Conservation (phyloP, 2,113 vertebrate species). For the Oceanodroma tethys region DNA sequence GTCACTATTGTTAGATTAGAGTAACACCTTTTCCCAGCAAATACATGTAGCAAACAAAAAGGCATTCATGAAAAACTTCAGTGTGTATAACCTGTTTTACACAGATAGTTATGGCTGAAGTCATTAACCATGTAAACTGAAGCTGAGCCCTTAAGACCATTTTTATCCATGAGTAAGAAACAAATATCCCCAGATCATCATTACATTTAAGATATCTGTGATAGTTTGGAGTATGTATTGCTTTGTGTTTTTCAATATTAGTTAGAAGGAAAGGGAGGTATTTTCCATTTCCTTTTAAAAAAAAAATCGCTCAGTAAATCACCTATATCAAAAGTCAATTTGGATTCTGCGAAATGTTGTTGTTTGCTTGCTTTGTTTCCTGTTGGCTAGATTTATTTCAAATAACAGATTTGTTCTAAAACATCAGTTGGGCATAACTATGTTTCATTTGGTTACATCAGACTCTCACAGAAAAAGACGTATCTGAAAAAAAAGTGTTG, state of each 20-base stretch:
- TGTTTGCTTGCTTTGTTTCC: not conserved
- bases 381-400: not conserved
- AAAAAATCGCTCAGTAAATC: not conserved
- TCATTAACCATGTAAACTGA: not conserved
- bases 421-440: not conserved
- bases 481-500: not conserved
- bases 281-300: not conserved
- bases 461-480: not conserved
- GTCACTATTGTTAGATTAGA: not conserved
- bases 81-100: not conserved
- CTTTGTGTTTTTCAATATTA: not conserved
- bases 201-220: not conserved
- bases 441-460: not conserved
- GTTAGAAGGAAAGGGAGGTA: not conserved
- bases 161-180: not conserved
- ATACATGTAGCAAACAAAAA: not conserved
- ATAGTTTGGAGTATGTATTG: not conserved
- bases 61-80: rapidly evolving
- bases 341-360: not conserved
- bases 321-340: not conserved
- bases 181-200: not conserved
- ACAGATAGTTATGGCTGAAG: not conserved
- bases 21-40: not conserved
- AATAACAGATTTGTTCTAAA: not conserved
- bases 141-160: not conserved